Base-by-base conservation (phyloP, 2,888 invertebrate genomes). In the Nomada hirtipes region DNA sequence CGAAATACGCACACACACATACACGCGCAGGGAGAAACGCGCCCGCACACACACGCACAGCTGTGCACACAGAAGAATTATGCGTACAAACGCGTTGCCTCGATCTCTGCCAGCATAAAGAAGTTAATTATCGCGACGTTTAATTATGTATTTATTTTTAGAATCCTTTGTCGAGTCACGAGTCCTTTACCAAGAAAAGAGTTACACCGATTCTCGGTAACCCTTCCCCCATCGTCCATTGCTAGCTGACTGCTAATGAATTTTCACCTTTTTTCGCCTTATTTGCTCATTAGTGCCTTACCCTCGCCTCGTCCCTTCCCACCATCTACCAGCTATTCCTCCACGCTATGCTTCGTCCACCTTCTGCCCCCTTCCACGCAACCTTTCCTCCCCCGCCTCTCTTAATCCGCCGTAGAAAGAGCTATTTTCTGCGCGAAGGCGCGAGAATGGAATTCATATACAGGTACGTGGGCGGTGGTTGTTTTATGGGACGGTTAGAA, bases 111-210 rank as follows among this genome's bases (percentile, higher is more conserved):
- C 70, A 84, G 86, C 90, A 91, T 91, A 92, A 92, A 92, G 91
- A 91, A 91, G 89, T 91, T 91, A 91, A 91, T 92, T 92, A 92
- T 92, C 89, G 88, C 89, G 90, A 85, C 90, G 90, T 92, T 92
- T 92, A 92, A 92, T 92, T 92, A 92, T 90, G 91, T 90, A 91
- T 91, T 92, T 92, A 93, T 92, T 93, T 93, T 92, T 90, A 92
- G 91, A 88, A 80, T 87, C 88, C 91, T 92, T 91, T 92, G 91
- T 91, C 89, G 89, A 87, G 87, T 84, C 65, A 71, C 73, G 76
- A 79, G 85, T 85, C 84, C 83, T 86, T 86, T 91, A 90, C 90
- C 77, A 85, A 85, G 90, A 92, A 92, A 88, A 88, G 86, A 92
- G 90, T 92, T 92, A 92, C 90, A 90, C 89, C 91, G 90, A 92